Conservation (phyloP, 2,797 vertebrate genomes). For the Fistularia tabacaria region DNA sequence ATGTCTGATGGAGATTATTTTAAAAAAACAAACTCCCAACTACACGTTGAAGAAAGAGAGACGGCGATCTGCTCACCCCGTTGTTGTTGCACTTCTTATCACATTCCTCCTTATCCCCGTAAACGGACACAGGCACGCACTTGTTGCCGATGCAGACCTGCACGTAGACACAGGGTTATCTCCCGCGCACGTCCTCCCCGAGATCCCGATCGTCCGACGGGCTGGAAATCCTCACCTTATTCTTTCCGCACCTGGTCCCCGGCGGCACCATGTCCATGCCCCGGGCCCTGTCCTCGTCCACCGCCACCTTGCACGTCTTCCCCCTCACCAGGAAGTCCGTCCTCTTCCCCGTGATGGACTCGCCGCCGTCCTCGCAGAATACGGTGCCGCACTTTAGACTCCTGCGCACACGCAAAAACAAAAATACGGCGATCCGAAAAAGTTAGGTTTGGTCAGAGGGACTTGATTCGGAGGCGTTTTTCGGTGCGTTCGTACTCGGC, state of each 20-base stretch:
- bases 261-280: constrained; percentile 73
- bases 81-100: constrained; percentile 79
- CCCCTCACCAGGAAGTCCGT: constrained; percentile 31
- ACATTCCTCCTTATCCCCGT: constrained; percentile 78
- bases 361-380: constrained; percentile 77
- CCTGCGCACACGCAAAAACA: constrained; percentile 42
- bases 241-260: constrained; percentile 78
- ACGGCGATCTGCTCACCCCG: constrained; percentile 66
- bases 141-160: constrained; percentile 82
- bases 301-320: constrained; percentile 50
- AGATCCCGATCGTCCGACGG: background rate
- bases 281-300: constrained; percentile 54
- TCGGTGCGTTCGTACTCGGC: constrained; percentile 57
- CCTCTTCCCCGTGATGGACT: constrained; percentile 62
- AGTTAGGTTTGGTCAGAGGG: background rate
- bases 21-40: background rate
- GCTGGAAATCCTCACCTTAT: constrained; percentile 70
- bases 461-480: background rate
- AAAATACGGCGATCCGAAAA: background rate
- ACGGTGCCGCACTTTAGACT: constrained; percentile 78
- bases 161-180: background rate
- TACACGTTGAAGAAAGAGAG: background rate
- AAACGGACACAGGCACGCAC: constrained; percentile 78
- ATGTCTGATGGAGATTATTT: background rate
- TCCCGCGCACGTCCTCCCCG: background rate